Evolutionary conservation across 2,113 vertebrate species (phyloP).

Genomic region (Dicerorhinus sumatrensis): DNA sequence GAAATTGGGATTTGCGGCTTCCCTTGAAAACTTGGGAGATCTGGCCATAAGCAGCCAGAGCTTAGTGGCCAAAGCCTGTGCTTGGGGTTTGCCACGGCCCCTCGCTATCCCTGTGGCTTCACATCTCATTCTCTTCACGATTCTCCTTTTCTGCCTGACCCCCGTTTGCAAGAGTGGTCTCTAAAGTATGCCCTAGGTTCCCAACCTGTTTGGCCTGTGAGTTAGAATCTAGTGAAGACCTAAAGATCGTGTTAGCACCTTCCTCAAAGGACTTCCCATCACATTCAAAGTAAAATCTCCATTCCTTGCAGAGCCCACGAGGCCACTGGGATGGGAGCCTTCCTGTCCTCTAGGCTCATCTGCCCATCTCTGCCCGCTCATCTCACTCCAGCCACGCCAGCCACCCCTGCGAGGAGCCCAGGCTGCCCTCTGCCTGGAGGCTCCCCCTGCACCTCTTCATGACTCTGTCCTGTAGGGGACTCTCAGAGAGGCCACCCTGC

Average conservation of each 20-base stretch:
- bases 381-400: not conserved
- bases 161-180: not conserved
- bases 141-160: not conserved
- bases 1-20: not conserved
- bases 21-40: not conserved
- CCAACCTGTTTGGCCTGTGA: not conserved
- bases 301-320: not conserved
- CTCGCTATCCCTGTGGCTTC: not conserved
- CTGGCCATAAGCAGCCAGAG: not conserved
- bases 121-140: not conserved
- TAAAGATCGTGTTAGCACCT: not conserved
- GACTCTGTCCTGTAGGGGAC: not conserved
- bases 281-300: not conserved
- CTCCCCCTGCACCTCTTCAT: fast-evolving
- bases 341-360: not conserved
- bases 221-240: not conserved
- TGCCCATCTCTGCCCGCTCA: not conserved
- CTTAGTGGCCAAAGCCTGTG: too few relatives aligned
- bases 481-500: not conserved
- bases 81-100: fast-evolving
- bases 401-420: not conserved
- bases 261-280: not conserved
- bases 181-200: not conserved
- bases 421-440: not conserved
- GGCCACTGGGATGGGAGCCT: not conserved